Conservation (phyloP, 2,113 vertebrate genomes). For the Pterocles orientalis region DNA sequence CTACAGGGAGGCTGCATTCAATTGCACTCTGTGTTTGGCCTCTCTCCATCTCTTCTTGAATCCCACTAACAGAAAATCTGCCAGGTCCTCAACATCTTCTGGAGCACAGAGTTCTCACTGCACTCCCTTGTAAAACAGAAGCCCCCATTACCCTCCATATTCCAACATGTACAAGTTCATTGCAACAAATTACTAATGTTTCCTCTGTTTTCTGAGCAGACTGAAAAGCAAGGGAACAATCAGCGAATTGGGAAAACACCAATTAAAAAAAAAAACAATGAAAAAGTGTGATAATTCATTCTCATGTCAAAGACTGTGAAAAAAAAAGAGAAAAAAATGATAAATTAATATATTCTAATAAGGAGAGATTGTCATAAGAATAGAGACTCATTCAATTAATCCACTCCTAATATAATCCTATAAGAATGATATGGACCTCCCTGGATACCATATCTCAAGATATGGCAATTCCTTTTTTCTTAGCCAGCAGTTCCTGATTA, state of each 20-base stretch:
- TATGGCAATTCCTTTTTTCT: conserved; percentile 56
- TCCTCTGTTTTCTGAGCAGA: not conserved
- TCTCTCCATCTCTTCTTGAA: not conserved
- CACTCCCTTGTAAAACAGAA: not conserved
- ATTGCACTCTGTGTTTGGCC: not conserved
- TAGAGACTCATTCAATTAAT: conserved; percentile 58
- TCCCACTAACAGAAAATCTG: not conserved
- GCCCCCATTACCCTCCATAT: not conserved
- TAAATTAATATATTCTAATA: conserved; percentile 73
- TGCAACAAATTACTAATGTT: not conserved
- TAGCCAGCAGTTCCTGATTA: conserved; percentile 60
- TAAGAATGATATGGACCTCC: conserved; percentile 58
- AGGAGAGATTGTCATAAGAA: conserved; percentile 65
- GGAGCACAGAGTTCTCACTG: not conserved
- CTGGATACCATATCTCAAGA: conserved; percentile 48
- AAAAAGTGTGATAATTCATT: conserved; percentile 45
- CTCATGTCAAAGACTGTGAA: conserved; percentile 53
- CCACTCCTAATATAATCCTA: conserved; percentile 70
- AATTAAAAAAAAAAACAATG: not conserved
- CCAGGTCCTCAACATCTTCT: not conserved
- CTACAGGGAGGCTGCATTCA: not conserved
- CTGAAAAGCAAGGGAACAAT: conserved; percentile 1
- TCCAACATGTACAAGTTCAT: not conserved
- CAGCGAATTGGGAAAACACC: conserved; percentile 1
- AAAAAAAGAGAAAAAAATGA: conserved; percentile 32